Base-by-base conservation (phyloP, 2,113 vertebrate species). In the Silurus meridionalis region DNA sequence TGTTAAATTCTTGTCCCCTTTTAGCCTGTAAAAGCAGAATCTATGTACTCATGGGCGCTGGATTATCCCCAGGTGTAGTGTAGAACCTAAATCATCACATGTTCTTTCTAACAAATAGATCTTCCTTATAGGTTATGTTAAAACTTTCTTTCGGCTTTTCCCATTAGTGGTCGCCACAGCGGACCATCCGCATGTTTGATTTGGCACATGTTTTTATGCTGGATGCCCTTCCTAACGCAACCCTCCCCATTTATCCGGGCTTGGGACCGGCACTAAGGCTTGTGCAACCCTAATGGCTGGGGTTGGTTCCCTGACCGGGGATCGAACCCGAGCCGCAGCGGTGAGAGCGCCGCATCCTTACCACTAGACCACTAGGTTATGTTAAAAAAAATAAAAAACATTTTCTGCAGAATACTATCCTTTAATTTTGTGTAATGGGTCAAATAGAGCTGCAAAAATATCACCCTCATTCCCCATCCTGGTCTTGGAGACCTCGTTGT, bases 11-110 rank as follows among this genome's bases (percentile, higher is more conserved):
- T 61, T 50, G n/a, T 52, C 64, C 5, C 8, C 28, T 77, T 60
- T 75, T 50, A 53, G 14, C 13, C 60, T 58, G 17, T 84, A n/a
- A 84, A 63, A 84, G 61, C n/a, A 52, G 57, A 75, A 63, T 63
- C 53, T 74, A 58, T 64, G 57, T 84, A 50, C 17, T 4, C 23
- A 64, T 13, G 1, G 19, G 14, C 55, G 4, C 53, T 77, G 50
- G 74, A 23, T 77, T 46, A 67, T 19, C 58, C 46, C 19, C 58
- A 17, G 21, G 52, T 19, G 17, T 8, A 63, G 8, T 77, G 83
- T 23, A 77, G 58, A 63, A 46, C 57, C 23, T 28, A 63, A 84
- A 84, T 14, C 63, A 71, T 84, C 83, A 75, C 19, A 10, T 25
- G 14, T 14, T 17, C 14, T 28, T 8, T 13, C 13, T 13, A 57